Evolutionary conservation across 92 coral and sea anemone genomes (phyloP).

Genomic region (Phymanthus crucifer): DNA sequence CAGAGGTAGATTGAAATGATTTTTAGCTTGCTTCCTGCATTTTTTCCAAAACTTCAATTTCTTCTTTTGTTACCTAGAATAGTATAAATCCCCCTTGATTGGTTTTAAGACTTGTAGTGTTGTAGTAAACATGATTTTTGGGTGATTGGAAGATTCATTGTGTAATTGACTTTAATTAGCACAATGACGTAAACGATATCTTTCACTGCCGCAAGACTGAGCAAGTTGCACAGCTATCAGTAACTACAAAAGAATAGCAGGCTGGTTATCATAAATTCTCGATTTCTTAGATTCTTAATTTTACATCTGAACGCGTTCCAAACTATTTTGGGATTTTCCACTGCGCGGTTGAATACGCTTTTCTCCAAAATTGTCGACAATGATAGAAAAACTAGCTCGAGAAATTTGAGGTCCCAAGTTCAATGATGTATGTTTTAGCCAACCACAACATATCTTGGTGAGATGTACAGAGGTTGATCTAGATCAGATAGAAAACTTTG

Average conservation of each 20-base stretch:
- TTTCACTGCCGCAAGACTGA: background rate
- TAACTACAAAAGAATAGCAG: background rate
- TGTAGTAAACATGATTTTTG: background rate
- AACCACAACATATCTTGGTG: background rate
- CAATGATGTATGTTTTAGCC: background rate
- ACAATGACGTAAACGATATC: background rate
- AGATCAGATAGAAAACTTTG: conserved; percentile 18
- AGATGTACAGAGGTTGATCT: conserved; percentile 3
- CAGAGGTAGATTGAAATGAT: background rate
- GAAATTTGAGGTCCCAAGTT: background rate
- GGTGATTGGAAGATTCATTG: too few species aligned
- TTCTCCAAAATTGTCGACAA: background rate
- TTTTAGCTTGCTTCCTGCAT: too few species aligned
- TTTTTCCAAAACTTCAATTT: too few species aligned
- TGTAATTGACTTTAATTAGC: background rate
- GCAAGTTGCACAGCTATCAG: background rate
- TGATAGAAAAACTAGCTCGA: background rate
- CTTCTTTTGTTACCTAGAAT: too few species aligned
- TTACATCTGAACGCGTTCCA: background rate
- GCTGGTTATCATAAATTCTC: background rate
- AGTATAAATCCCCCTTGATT: background rate
- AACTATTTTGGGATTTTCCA: too few species aligned
- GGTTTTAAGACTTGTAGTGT: background rate
- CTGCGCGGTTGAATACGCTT: background rate
- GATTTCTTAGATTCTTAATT: background rate